These are phyloP conservation scores for Melanerpes formicivorus DNA, from an alignment of 2,113 vertebrate genomes.

Conservation along the genomic window DNA sequence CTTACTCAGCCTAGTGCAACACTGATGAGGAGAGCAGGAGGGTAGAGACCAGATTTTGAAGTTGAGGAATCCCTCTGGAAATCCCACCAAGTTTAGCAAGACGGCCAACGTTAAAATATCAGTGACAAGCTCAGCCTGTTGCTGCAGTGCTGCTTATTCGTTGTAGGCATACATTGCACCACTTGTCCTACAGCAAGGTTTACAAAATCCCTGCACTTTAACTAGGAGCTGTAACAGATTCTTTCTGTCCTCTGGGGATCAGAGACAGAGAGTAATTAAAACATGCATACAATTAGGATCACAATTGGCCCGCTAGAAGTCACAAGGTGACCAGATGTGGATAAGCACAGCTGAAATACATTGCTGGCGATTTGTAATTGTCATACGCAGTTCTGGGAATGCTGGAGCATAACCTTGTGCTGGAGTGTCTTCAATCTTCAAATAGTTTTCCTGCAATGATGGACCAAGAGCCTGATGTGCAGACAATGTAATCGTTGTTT, in stretches of 20 bases:
- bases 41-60: background rate
- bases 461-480: background rate
- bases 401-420: background rate
- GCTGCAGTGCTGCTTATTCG: background rate
- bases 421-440: background rate
- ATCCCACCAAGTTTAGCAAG: background rate
- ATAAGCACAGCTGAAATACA: slow-evolving; percentile 2
- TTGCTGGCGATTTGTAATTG: background rate
- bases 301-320: background rate
- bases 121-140: background rate
- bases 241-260: background rate
- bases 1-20: background rate
- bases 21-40: background rate
- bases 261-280: background rate
- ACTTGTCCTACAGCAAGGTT: background rate
- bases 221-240: background rate
- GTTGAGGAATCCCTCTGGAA: background rate
- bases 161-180: background rate
- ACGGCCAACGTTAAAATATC: background rate
- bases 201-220: slow-evolving; percentile 1
- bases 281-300: background rate
- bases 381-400: slow-evolving; percentile 16
- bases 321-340: slow-evolving; percentile 27
- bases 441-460: background rate
- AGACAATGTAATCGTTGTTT: background rate